phyloP scores from a whole-genome alignment of 2,888 invertebrate genomes.

The Eupithecia subfuscata region DNA sequence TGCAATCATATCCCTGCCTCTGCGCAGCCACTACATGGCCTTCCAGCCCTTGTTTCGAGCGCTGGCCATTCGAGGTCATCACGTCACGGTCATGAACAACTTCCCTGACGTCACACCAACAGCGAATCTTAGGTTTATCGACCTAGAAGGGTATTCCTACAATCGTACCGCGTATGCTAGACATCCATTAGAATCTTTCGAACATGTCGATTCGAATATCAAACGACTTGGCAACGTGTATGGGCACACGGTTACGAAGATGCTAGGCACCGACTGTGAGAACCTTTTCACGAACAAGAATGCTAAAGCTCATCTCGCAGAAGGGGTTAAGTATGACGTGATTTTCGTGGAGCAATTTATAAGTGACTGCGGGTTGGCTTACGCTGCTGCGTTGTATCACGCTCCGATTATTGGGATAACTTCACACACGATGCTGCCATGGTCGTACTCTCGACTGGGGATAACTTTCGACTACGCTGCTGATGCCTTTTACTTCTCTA shows the following conservation, averaged over 20 bases:
- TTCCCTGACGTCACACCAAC: slow-evolving; percentile 72
- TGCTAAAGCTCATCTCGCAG: slow-evolving; percentile 52
- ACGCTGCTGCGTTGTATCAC: slow-evolving; percentile 63
- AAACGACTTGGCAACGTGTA: slow-evolving; percentile 47
- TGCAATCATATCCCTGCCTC: slow-evolving; percentile 80
- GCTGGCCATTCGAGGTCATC: slow-evolving; percentile 82
- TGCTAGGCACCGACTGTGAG: slow-evolving; percentile 3
- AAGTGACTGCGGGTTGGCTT: slow-evolving; percentile 71
- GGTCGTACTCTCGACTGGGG: slow-evolving; percentile 73
- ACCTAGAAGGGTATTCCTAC: slow-evolving; percentile 55
- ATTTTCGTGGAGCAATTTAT: slow-evolving; percentile 76
- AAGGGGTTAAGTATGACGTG: slow-evolving; percentile 66
- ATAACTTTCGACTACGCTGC: slow-evolving; percentile 76
- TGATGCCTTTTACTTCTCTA: slow-evolving; percentile 74
- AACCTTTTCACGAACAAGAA: slow-evolving; percentile 57
- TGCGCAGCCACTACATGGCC: slow-evolving; percentile 86
- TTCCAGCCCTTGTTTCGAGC: slow-evolving; percentile 82
- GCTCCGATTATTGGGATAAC: slow-evolving; percentile 56
- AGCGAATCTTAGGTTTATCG: slow-evolving; percentile 78
- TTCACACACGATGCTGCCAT: slow-evolving; percentile 78
- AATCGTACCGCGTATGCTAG: slow-evolving; percentile 32
- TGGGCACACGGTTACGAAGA: slow-evolving; percentile 38
- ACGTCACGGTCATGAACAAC: slow-evolving; percentile 84
- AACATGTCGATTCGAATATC: slow-evolving; percentile 42
- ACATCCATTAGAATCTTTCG: slow-evolving; percentile 47